Base-by-base conservation (phyloP, 2,113 vertebrate genomes). In the Lagopus muta region DNA sequence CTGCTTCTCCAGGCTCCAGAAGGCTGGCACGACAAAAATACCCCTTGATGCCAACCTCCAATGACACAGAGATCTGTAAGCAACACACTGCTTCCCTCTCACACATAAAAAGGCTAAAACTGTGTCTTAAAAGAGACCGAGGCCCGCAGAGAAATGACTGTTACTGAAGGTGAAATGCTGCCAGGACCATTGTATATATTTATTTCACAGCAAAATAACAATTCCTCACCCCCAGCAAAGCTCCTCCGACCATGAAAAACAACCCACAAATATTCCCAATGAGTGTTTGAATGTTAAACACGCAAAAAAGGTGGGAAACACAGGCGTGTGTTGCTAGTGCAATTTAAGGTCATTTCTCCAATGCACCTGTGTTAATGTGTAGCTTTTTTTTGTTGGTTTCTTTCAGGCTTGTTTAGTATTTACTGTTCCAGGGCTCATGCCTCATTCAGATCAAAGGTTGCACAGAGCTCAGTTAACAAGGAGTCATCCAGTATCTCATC, bases 241-340 rank as follows among this genome's bases (percentile, higher is more conserved):
- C 47, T 69, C 55, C 55, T 74, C 42, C 1, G 4, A 17, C n/a
- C 25, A 20, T 0, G 8, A 11, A 16, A 22, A n/a, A 22, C 61
- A 69, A 4, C 1, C 15, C 27, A 27, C 27, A 69, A 8, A 1
- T 17, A 62, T 38, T 72, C 38, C 47, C 2, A 1, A 70, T 21
- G 54, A 1, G 66, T 13, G 54, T 52, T 21, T 54, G 7, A 84
- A 40, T 0, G 0, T 21, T 43, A 40, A 74, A 80, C 5, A 4
- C 0, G 5, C 13, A 36, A 36, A 71, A 27, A 30, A 86, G 7
- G 7, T 19, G 27, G 47, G 58, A 87, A 71, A 66, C 19, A 36
- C 0, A 4, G 45, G 30, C 0, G 2, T 20, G 25, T 0, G 1
- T 11, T 43, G 9, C 8, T 50, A 3, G 3, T 7, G 24, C 14